Evolutionary conservation across 2,797 vertebrate genomes (phyloP).

Genomic region (Helicolenus hilgendorfi): DNA sequence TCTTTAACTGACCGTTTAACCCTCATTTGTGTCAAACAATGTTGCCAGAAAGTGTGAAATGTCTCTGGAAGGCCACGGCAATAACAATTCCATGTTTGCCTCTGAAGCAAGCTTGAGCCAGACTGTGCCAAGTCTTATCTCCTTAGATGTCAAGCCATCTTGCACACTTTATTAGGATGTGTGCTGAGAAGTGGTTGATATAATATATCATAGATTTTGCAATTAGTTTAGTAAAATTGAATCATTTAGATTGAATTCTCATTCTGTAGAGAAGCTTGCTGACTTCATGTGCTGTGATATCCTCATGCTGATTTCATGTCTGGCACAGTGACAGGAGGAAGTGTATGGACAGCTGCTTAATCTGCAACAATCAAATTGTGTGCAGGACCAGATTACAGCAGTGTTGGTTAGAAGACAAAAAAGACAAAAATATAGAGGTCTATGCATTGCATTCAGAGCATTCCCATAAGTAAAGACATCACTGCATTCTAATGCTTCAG

Average conservation of each 20-base stretch:
- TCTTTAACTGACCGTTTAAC: conserved; percentile 32
- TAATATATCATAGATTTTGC: background rate
- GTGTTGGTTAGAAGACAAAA: background rate
- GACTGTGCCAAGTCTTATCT: background rate
- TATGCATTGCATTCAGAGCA: background rate
- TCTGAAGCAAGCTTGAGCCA: background rate
- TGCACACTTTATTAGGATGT: background rate
- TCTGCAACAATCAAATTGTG: background rate
- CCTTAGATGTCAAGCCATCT: background rate
- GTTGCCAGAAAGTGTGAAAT: conserved; percentile 23
- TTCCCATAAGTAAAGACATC: background rate
- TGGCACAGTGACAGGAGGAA: background rate
- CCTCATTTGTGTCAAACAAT: conserved; percentile 37
- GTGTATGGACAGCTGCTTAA: conserved; percentile 10
- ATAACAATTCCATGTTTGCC: conserved; percentile 20
- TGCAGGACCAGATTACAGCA: background rate
- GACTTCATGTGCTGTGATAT: background rate
- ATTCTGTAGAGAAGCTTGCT: background rate
- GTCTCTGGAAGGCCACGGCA: conserved; percentile 1
- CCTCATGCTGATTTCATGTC: background rate
- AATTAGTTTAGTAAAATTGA: background rate
- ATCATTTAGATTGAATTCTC: background rate
- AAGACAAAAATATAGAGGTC: background rate
- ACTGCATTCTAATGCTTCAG: background rate
- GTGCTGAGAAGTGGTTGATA: background rate